A percentile compares a stretch with the other conserved stretches of the same genome.
Evolutionary conservation across 2,113 vertebrate genomes (phyloP).

Genomic region (Anguilla japonica): DNA sequence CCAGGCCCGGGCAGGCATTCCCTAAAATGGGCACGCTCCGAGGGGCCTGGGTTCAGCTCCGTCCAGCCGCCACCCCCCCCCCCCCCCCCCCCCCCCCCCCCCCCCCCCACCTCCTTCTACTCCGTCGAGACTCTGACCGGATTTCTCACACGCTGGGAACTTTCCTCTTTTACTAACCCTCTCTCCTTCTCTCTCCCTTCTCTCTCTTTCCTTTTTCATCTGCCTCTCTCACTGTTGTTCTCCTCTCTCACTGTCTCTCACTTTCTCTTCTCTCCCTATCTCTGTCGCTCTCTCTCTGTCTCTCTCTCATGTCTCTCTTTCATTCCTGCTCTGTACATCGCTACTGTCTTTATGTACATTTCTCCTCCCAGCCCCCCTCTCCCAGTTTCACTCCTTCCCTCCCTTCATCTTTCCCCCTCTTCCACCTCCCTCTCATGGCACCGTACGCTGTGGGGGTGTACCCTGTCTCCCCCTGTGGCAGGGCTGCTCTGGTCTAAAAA

Average conservation of each 20-base stretch:
- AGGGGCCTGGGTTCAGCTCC: not conserved
- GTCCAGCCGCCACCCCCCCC: not conserved
- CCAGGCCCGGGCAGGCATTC: not conserved
- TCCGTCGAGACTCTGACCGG: no score
- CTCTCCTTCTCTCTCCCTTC: conserved; percentile 3
- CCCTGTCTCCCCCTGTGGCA: not conserved
- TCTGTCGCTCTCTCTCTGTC: no score
- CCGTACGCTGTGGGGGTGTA: no score
- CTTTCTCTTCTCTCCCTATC: no score
- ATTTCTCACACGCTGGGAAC: not conserved
- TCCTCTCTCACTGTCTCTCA: no score
- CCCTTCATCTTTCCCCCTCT: conserved; percentile 20
- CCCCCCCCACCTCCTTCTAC: not conserved
- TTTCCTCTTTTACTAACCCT: not conserved
- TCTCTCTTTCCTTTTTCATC: not conserved
- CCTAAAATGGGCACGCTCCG: not conserved
- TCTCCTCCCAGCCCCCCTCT: not conserved
- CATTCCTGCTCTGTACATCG: not conserved
- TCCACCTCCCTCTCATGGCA: no score
- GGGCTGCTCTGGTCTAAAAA: not conserved
- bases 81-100: not conserved
- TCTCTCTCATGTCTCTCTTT: no score
- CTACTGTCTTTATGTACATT: no score
- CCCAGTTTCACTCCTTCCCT: conserved; percentile 24
- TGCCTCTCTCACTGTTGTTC: not conserved